These are phyloP conservation scores for Myotis myotis DNA, from an alignment of 2,797 vertebrate species.

Conservation along the genomic window DNA sequence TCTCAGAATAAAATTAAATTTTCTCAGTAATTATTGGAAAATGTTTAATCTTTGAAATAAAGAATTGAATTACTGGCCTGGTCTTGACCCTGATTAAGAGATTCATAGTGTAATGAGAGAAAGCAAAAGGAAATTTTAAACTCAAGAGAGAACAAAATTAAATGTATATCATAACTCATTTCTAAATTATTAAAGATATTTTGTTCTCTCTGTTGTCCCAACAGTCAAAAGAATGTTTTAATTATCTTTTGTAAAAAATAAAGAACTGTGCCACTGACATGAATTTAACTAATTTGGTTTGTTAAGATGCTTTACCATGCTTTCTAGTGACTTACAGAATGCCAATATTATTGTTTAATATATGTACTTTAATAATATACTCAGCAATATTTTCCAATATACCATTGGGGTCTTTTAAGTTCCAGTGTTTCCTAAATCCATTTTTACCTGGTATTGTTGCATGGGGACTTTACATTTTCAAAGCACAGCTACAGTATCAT, in stretches of 20 bases:
- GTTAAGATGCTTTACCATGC: conserved; percentile 11
- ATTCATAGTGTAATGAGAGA: background rate
- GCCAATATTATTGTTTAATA: background rate
- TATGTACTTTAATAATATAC: background rate
- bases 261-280: background rate
- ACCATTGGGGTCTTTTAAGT: background rate
- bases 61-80: conserved; percentile 15
- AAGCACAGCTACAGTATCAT: background rate
- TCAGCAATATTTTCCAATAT: background rate
- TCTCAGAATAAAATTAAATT: conserved; percentile 52
- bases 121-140: background rate
- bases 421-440: background rate
- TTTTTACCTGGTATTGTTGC: background rate
- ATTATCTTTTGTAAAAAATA: conserved; percentile 22
- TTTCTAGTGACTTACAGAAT: background rate
- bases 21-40: conserved; percentile 39
- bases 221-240: conserved; percentile 4
- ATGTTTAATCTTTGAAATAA: conserved; percentile 56
- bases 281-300: background rate
- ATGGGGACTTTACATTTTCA: background rate
- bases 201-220: conserved; percentile 27
- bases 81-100: conserved; percentile 45
- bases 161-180: conserved; percentile 47
- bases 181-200: conserved; percentile 54
- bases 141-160: conserved; percentile 31